Conservation (phyloP, 2,113 vertebrate species). For the Stomatorhinus ivindoensis region DNA sequence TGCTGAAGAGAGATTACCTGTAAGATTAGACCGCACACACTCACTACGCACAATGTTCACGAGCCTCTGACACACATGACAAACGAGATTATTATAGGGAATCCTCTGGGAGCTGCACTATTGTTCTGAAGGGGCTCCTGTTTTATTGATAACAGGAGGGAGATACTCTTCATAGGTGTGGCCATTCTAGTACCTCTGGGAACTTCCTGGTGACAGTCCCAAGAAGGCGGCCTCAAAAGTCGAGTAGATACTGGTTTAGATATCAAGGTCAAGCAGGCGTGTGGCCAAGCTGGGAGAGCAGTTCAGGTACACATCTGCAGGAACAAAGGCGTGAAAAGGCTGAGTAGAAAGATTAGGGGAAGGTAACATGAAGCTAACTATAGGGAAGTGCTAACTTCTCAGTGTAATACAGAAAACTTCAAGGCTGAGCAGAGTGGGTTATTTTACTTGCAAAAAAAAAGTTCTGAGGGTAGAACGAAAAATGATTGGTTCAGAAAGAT, state of each 20-base stretch:
- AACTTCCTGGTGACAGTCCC: not conserved
- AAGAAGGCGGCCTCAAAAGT: not conserved
- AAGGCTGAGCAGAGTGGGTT: not conserved
- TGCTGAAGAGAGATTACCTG: constrained; percentile 1
- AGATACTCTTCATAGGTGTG: not conserved
- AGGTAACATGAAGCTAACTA: not conserved
- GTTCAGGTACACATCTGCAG: not conserved
- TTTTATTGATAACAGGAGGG: not conserved
- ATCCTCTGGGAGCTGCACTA: not conserved
- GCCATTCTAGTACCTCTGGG: not conserved
- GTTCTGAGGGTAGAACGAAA: not conserved
- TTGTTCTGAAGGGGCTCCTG: not conserved
- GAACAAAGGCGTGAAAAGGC: not conserved
- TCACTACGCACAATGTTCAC: not conserved
- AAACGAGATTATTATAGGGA: not conserved
- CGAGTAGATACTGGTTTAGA: not conserved
- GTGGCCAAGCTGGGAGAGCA: not conserved
- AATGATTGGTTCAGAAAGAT: not conserved
- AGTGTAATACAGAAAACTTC: not conserved
- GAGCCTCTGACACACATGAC: not conserved
- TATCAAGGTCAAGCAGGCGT: not conserved
- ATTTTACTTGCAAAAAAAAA: not conserved
- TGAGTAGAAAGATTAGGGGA: not conserved
- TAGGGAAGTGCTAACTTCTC: not conserved
- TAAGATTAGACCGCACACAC: not conserved